Evolutionary conservation across 1,140 invertebrate species (phyloP).

Genomic region (Episyrphus balteatus): DNA sequence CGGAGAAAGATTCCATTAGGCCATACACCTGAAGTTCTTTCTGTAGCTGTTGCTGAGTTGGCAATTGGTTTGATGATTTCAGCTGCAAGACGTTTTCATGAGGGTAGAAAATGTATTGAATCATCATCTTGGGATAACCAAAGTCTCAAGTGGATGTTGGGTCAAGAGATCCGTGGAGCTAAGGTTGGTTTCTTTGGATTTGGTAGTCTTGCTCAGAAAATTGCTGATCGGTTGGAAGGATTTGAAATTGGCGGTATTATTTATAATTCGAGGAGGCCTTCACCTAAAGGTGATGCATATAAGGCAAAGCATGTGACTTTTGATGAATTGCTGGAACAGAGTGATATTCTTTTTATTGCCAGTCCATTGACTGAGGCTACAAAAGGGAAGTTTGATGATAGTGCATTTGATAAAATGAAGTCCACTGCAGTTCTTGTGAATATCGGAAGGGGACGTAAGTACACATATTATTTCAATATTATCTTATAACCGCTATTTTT

Average conservation of each 20-base stretch:
- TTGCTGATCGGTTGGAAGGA: conserved; percentile 57
- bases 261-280: conserved; percentile 55
- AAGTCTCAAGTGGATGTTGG: conserved; percentile 81
- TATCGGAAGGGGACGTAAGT: conserved; percentile 62
- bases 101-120: conserved; percentile 46
- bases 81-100: conserved; percentile 57
- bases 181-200: conserved; percentile 83
- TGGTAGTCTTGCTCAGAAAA: conserved; percentile 68
- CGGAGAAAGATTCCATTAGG: conserved; percentile 59
- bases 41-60: conserved; percentile 82
- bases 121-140: conserved; percentile 68
- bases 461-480: conserved; percentile 33
- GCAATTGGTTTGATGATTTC: conserved; percentile 47
- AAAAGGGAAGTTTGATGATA: conserved; percentile 59
- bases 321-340: conserved; percentile 54
- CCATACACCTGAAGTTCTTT: conserved; percentile 82
- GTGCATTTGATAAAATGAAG: conserved; percentile 76
- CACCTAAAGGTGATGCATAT: conserved; percentile 50
- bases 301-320: conserved; percentile 61
- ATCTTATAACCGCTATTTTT: conserved; percentile 44
- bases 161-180: conserved; percentile 61
- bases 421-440: conserved; percentile 71
- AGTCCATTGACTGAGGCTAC: conserved; percentile 64
- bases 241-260: conserved; percentile 63
- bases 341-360: conserved; percentile 70